A percentile compares a stretch with the other conserved stretches of the same genome.
These are phyloP conservation scores for Melanchra persicariae DNA, from an alignment of 2,888 invertebrate species.

Conservation along the genomic window DNA sequence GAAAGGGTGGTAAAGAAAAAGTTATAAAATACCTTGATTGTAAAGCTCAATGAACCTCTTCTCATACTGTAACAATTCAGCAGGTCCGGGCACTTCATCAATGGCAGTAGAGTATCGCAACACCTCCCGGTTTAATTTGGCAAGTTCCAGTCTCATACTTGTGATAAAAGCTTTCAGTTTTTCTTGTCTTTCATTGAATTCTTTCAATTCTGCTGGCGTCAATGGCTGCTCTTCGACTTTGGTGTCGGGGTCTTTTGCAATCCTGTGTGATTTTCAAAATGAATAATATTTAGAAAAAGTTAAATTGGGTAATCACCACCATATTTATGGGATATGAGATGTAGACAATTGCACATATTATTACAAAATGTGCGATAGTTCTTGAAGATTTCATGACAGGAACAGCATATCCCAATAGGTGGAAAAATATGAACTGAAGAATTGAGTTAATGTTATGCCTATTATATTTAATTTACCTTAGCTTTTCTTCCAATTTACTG, in stretches of 20 bases:
- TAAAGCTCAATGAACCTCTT: constrained; percentile 98
- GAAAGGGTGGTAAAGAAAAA: neutral
- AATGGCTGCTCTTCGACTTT: constrained; percentile 82
- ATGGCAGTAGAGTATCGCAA: constrained; percentile 95
- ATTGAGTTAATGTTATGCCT: no score
- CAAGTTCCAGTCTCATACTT: constrained; percentile 92
- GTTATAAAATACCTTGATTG: constrained; percentile 93
- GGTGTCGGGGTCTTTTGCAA: constrained; percentile 75
- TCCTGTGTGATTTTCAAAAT: constrained; percentile 64
- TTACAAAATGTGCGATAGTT: no score
- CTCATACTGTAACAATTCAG: constrained; percentile 98
- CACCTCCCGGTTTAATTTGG: constrained; percentile 95
- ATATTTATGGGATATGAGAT: neutral
- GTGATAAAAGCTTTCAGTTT: constrained; percentile 83
- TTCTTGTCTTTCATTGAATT: constrained; percentile 83
- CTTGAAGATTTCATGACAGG: neutral
- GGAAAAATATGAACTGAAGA: neutral
- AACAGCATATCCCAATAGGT: neutral
- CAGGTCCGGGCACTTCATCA: constrained; percentile 98
- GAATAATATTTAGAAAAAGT: neutral
- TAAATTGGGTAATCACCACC: neutral
- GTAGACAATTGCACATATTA: no score
- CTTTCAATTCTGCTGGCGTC: constrained; percentile 81
- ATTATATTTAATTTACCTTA: constrained; percentile 76
- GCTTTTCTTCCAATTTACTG: constrained; percentile 78